These are phyloP conservation scores for Magallana nippona DNA, from an alignment of 2,888 invertebrate genomes.

Conservation along the genomic window DNA sequence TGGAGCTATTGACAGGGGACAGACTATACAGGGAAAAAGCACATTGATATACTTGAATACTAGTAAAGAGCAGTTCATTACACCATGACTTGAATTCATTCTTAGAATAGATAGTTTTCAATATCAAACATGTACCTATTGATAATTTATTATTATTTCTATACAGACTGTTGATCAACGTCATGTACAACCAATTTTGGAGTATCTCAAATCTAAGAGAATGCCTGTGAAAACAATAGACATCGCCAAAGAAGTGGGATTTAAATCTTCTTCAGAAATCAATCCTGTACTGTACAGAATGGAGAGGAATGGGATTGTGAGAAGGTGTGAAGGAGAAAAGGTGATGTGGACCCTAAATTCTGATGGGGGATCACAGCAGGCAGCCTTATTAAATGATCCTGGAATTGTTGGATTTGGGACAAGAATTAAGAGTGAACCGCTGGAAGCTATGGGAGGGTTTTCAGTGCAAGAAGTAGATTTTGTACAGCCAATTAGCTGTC, in stretches of 20 bases:
- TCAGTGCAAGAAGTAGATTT: neutral
- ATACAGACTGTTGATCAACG: neutral
- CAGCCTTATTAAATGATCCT: neutral
- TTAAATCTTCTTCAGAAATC: conserved; percentile 61
- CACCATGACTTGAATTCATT: too few relatives aligned
- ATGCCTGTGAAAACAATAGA: conserved; percentile 57
- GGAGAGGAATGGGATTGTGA: conserved; percentile 53
- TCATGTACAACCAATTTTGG: conserved; percentile 34
- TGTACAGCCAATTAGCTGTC: neutral
- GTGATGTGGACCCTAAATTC: conserved; percentile 53
- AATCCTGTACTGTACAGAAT: conserved; percentile 72
- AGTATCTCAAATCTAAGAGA: conserved; percentile 41
- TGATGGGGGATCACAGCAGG: neutral
- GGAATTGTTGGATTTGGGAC: neutral
- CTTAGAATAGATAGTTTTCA: too few relatives aligned
- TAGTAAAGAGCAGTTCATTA: too few relatives aligned
- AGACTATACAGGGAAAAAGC: too few relatives aligned
- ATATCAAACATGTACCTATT: too few relatives aligned
- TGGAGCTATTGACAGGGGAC: too few relatives aligned
- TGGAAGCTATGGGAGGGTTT: neutral
- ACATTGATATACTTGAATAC: too few relatives aligned
- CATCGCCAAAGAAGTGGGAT: conserved; percentile 69
- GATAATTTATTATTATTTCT: too few relatives aligned
- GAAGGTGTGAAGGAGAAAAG: conserved; percentile 52
- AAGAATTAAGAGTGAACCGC: neutral